Evolutionary conservation across 1,140 invertebrate species (phyloP).

Genomic region (Solenopsis fugax): DNA sequence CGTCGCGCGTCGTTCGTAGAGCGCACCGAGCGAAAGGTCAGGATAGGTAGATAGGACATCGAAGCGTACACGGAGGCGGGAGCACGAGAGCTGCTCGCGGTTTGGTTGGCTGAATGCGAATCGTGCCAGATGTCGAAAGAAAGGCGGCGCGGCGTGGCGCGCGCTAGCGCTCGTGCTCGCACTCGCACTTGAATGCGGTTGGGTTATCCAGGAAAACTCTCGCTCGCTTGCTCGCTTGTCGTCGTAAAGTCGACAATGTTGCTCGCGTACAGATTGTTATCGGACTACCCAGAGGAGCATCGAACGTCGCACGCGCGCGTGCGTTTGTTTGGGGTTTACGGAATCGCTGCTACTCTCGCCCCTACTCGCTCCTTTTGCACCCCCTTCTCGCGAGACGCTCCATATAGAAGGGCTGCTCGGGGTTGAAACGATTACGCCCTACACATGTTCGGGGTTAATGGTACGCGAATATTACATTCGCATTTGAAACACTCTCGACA

Average conservation of each 20-base stretch:
- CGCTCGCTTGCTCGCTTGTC: background rate
- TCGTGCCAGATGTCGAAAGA: constrained; percentile 60
- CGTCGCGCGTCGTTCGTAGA: constrained; percentile 39
- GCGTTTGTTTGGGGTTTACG: constrained; percentile 66
- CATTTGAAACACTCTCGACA: constrained; percentile 69
- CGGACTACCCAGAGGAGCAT: constrained; percentile 41
- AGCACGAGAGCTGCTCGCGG: constrained; percentile 49
- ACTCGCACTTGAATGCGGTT: constrained; percentile 30
- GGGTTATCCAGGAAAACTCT: constrained; percentile 26
- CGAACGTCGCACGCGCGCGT: constrained; percentile 21
- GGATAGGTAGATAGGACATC: constrained; percentile 63
- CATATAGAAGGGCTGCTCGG: constrained; percentile 36
- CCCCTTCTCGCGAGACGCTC: constrained; percentile 27
- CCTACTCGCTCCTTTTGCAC: constrained; percentile 21
- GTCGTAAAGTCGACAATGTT: constrained; percentile 64
- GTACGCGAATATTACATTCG: constrained; percentile 76
- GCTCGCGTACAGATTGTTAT: constrained; percentile 49
- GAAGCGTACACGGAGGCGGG: constrained; percentile 61
- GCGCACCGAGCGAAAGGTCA: constrained; percentile 52
- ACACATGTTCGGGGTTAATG: constrained; percentile 78
- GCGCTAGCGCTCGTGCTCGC: background rate
- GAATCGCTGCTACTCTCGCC: constrained; percentile 44
- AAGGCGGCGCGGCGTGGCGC: constrained; percentile 41
- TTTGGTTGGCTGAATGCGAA: constrained; percentile 64
- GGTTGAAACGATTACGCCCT: constrained; percentile 75